Evolutionary conservation across 1,140 invertebrate species (phyloP), one percentile per base, ranked within the genome.

Genomic region (Lasaia peninsularis): DNA sequence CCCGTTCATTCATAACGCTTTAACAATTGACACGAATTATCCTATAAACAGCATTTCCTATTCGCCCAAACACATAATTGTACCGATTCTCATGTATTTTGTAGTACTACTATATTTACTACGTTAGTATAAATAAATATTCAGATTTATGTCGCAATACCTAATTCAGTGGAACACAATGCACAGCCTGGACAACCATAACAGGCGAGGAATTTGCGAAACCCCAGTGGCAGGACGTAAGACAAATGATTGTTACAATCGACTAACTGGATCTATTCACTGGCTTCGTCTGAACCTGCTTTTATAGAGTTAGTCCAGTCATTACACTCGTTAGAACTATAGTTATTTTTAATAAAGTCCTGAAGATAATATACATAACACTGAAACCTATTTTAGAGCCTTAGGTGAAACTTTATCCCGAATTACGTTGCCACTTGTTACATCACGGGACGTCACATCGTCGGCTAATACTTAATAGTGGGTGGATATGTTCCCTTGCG

Each of bases 231-330:
- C 62, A 59, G 56, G 21, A 21, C 48, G 50, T 34, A 44, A 67
- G 65, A 70, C 68, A 70, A 70, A 70, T 70, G 64, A 67, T 60
- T 62, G 65, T 61, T 60, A 67, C 55, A 63, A 60, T 63, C 60
- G 44, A 60, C 51, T 70, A 70, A 69, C 64, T 67, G 62, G 60
- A 64, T 67, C 62, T 58, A 56, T 53, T 63, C 55, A 63, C 64
- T 56, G 50, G 64, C 52, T 52, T 62, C 51, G 37, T 57, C 60
- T 57, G 58, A 67, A 63, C 60, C 61, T 67, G 61, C 60, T 61
- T 60, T 60, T 44, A 44, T 14, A 44, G 2, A 18, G 58, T 8
- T 44, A 44, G 37, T 44, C 6, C 10, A 44, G 37, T 44, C 14
- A 28, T 7, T 7, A 28, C n/a, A 28, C 8, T 24, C 3, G 3